These are phyloP conservation scores for Acanthosoma haemorrhoidale DNA, from an alignment of 2,888 invertebrate genomes.

Conservation along the genomic window DNA sequence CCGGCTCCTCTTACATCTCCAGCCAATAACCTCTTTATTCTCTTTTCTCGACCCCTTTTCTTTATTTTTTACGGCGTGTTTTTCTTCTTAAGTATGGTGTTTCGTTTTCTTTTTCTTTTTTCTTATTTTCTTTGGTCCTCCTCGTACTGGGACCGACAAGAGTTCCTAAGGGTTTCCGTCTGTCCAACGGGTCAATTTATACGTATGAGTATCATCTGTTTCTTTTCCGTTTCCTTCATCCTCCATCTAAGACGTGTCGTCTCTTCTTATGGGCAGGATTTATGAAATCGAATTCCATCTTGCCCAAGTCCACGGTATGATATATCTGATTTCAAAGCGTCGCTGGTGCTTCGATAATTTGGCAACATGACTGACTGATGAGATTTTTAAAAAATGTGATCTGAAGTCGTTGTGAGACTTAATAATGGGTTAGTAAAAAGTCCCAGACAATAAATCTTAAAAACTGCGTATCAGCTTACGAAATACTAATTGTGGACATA, in stretches of 20 bases:
- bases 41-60: not conserved
- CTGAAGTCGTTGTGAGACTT: not conserved
- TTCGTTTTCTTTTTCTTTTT: not conserved
- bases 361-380: not conserved
- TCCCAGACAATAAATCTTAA: not conserved
- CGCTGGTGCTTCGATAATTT: not conserved
- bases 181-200: not conserved
- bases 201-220: not conserved
- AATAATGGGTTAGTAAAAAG: not conserved
- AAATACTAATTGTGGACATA: not conserved
- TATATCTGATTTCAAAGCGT: not conserved
- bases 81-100: not conserved
- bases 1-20: constrained; percentile 6
- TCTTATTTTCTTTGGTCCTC: not conserved
- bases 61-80: not conserved
- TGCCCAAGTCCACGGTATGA: not conserved
- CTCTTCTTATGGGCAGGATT: not conserved
- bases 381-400: not conserved
- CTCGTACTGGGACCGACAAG: no score
- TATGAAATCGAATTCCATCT: not conserved
- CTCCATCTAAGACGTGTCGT: not conserved
- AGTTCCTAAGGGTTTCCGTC: not conserved
- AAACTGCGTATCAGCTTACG: not conserved
- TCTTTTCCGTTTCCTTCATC: not conserved
- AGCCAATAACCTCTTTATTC: constrained; percentile 7